A percentile compares a stretch with the other conserved stretches of the same genome.
Conservation (phyloP, 1,140 invertebrate species). For the Conus betulinus region DNA sequence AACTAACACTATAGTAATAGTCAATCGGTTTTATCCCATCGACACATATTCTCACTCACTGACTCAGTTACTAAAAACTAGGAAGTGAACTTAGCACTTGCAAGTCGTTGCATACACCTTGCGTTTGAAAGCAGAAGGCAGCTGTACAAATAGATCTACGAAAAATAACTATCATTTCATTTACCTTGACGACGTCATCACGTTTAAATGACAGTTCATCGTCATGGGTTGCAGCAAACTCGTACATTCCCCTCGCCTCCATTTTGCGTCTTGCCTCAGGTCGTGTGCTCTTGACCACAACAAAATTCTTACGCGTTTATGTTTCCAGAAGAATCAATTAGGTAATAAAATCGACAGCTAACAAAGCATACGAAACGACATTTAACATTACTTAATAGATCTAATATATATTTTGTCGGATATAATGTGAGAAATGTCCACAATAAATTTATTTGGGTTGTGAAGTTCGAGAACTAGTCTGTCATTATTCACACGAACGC, state of each 20-base stretch:
- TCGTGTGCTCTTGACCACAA: not conserved
- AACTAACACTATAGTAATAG: too few species aligned
- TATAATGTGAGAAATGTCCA: not conserved
- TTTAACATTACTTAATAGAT: too few species aligned
- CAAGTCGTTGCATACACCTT: not conserved
- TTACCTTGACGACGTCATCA: conserved; percentile 31
- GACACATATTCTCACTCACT: too few species aligned
- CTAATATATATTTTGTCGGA: not conserved
- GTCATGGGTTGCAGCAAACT: conserved; percentile 17
- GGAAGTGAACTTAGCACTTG: not conserved
- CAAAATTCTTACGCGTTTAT: conserved; percentile 5
- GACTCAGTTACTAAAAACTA: not conserved
- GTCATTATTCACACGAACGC: too few species aligned
- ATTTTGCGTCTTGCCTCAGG: not conserved
- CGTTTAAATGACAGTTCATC: conserved; percentile 37
- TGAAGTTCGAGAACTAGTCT: too few species aligned
- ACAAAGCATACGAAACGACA: too few species aligned
- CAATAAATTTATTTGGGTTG: not conserved
- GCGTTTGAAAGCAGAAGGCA: too few species aligned
- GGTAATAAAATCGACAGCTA: too few species aligned
- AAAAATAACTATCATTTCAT: not conserved
- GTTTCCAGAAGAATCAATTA: not conserved
- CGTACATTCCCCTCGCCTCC: conserved; percentile 32
- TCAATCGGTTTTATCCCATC: too few species aligned
- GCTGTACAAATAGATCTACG: not conserved